phyloP scores from a whole-genome alignment of 2,888 invertebrate genomes.

The Cartodere bifasciata region DNA sequence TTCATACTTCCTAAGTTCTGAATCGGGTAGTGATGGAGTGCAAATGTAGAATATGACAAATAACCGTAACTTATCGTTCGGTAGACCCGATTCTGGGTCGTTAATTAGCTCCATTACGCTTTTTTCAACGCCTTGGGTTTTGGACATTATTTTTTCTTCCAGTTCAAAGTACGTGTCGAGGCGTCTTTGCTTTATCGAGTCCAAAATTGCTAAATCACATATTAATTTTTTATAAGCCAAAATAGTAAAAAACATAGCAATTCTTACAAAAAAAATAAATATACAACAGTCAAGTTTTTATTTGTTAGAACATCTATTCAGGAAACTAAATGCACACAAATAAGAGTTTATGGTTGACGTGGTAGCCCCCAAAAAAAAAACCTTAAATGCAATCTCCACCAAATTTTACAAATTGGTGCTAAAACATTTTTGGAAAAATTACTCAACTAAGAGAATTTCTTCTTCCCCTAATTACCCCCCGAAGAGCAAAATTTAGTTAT shows the following conservation, averaged over 20 bases:
- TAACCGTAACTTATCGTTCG: slow-evolving; percentile 85
- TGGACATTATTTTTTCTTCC: slow-evolving; percentile 96
- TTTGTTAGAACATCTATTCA: too few species aligned
- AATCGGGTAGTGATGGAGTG: slow-evolving; percentile 62
- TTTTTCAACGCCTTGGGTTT: slow-evolving; percentile 61
- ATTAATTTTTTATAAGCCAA: background rate
- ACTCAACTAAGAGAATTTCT: too few species aligned
- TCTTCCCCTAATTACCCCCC: too few species aligned
- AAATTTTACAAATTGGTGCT: too few species aligned
- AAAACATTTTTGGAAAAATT: too few species aligned
- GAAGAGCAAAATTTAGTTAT: too few species aligned
- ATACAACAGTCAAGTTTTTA: background rate
- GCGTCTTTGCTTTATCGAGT: slow-evolving; percentile 75
- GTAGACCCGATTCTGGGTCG: slow-evolving; percentile 75
- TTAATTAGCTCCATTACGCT: slow-evolving; percentile 76
- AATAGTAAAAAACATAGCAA: too few species aligned
- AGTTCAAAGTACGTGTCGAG: slow-evolving; percentile 94
- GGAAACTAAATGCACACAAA: too few species aligned
- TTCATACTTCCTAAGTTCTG: slow-evolving; percentile 75
- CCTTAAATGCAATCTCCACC: too few species aligned
- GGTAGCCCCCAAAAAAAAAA: too few species aligned
- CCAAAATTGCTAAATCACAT: slow-evolving; percentile 49
- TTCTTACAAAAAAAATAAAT: background rate
- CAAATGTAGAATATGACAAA: slow-evolving; percentile 90
- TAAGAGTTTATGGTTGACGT: too few species aligned